Evolutionary conservation across 2,113 vertebrate species (phyloP), one percentile per base, ranked within the genome.

Genomic region (Pagrus major): DNA sequence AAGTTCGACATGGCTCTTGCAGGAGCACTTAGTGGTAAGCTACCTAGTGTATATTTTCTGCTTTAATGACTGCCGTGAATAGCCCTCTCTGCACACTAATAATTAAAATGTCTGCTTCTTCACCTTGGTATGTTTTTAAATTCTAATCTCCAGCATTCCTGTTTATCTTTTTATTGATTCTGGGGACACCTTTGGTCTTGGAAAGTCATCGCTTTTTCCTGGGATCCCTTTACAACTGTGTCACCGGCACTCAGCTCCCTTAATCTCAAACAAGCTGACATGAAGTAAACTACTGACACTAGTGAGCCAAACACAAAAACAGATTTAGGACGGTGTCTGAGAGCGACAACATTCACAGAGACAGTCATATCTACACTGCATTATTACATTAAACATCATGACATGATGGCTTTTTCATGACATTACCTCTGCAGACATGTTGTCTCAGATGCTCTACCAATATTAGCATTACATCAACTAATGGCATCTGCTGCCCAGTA

Each of bases 1-100:
- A 90, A 85, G 86, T 91, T 86, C 78, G 67, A 85, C 83, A 80
- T 78, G 70, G 82, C 80, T 87, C 80, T 85, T 81, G 79, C 82
- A 83, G 79, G 83, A 84, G 86, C 87, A 90, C 88, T 90, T 90
- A 89, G 80, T 54, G 58, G 77, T 83, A 81, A 88, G 81, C 76
- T 81, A 75, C 81, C 81, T 66, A 76, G 84, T 88, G 81, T 85
- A 78, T 89, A 86, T 89, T 79, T 90, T 83, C 78, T 80, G 66
- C 51, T 81, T 85, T 89, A 89, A 90, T 85, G 78, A 78, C 73
- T 64, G 74, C 86, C 47, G 41, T 71, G 87, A 90, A 67, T n/a
- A 84, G 83, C 78, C 76, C 84, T 82, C 72, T 70, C 61, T 76
- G 33, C 67, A 67, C 51, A 65, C 60, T 78, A 56, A 85, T 87